A percentile compares a stretch with the other conserved stretches of the same genome.
Evolutionary conservation across 2,797 vertebrate genomes (phyloP).

Genomic region (Cetoscarus ocellatus): DNA sequence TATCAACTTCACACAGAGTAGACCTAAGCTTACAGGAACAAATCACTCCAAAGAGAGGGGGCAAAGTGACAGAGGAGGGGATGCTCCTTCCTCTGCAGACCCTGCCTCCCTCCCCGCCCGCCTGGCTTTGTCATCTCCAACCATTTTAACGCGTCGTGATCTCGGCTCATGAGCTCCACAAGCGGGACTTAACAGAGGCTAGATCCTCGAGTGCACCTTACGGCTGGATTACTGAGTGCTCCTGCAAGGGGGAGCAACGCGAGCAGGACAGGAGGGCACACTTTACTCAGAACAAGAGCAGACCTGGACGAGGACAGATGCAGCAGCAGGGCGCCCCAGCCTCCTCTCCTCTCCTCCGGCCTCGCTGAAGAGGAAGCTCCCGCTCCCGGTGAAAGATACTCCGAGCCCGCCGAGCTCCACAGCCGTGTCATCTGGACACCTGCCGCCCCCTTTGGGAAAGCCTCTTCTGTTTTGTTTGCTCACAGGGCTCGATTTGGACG

Average conservation of each 20-base stretch:
- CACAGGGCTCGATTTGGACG: slow-evolving; percentile 17
- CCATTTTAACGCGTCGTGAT: slow-evolving; percentile 67
- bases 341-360: slow-evolving; percentile 61
- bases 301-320: slow-evolving; percentile 75
- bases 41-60: not conserved
- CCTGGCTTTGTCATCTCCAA: slow-evolving; percentile 68
- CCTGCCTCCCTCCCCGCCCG: slow-evolving; percentile 27
- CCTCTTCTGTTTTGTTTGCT: slow-evolving; percentile 6
- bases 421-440: slow-evolving; percentile 67
- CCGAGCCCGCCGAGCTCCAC: slow-evolving; percentile 39
- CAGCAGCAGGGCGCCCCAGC: slow-evolving; percentile 49
- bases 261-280: slow-evolving; percentile 46
- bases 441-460: slow-evolving; percentile 32
- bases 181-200: slow-evolving; percentile 34
- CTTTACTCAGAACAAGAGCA: slow-evolving; percentile 78
- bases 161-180: slow-evolving; percentile 41
- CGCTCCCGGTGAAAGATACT: slow-evolving; percentile 39
- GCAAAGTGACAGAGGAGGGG: slow-evolving; percentile 41
- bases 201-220: slow-evolving; percentile 36
- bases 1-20: slow-evolving; percentile 45
- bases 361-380: slow-evolving; percentile 44
- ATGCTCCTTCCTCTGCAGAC: slow-evolving; percentile 42
- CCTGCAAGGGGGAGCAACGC: slow-evolving; percentile 5
- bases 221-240: slow-evolving; percentile 13
- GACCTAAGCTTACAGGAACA: not conserved